These are phyloP conservation scores for Nothoprocta pentlandii DNA, from an alignment of 2,113 vertebrate species.

Conservation along the genomic window DNA sequence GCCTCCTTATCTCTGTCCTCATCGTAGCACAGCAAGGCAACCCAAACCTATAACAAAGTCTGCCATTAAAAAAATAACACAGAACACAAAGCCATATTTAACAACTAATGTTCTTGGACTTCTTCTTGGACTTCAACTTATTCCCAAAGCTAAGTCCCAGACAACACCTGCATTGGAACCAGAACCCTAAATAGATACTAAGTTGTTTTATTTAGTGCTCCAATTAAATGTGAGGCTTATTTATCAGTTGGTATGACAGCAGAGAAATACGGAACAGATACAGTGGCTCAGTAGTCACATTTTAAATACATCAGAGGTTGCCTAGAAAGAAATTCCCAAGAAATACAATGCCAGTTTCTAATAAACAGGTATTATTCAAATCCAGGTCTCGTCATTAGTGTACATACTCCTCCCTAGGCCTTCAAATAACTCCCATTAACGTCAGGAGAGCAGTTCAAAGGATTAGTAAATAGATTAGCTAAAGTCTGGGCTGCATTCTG, in stretches of 20 bases:
- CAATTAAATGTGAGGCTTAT: background rate
- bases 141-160: background rate
- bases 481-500: background rate
- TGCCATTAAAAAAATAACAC: background rate
- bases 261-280: background rate
- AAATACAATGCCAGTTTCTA: background rate
- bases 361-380: background rate
- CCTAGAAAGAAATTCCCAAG: background rate
- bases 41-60: background rate
- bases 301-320: background rate
- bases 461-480: background rate
- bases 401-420: background rate
- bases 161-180: background rate
- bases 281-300: background rate
- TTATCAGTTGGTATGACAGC: background rate
- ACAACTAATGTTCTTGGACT: no score
- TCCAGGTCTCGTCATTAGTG: background rate
- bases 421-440: background rate
- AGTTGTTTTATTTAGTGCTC: background rate
- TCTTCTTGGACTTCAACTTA: background rate
- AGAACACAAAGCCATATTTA: background rate
- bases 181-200: background rate
- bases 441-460: background rate
- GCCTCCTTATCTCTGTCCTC: background rate
- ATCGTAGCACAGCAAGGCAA: background rate